Percentiles rank a stretch among this genome's conserved stretches.
These are phyloP conservation scores for Sinocyclocheilus anshuiensis DNA, from an alignment of 2,113 vertebrate genomes.

Conservation along the genomic window DNA sequence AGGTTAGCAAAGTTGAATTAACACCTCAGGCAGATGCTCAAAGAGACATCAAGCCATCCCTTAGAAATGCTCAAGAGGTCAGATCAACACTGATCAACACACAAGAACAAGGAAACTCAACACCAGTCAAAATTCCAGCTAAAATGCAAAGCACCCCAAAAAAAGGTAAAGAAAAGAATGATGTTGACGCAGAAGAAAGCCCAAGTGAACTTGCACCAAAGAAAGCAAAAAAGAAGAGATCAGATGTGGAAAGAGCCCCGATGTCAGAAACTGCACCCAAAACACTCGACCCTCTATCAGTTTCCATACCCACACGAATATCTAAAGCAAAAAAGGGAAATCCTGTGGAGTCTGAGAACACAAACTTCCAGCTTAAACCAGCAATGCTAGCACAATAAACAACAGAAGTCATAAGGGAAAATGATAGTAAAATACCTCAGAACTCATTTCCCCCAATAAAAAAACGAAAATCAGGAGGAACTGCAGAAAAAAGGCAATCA, in stretches of 20 bases:
- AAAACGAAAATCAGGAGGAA: neutral
- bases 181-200: slow-evolving; percentile 43
- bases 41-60: neutral
- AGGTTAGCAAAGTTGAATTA: neutral
- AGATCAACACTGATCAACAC: neutral
- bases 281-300: neutral
- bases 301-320: neutral
- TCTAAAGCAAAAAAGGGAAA: neutral
- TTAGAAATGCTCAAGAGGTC: neutral
- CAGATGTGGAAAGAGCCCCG: neutral
- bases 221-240: slow-evolving; percentile 20
- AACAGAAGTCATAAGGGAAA: neutral
- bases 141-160: slow-evolving; percentile 46
- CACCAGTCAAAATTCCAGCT: slow-evolving; percentile 9
- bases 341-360: neutral
- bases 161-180: slow-evolving; percentile 43
- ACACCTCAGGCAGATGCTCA: neutral
- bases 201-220: slow-evolving; percentile 31
- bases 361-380: neutral
- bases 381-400: neutral
- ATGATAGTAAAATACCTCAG: neutral
- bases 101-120: slow-evolving; percentile 1
- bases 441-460: neutral
- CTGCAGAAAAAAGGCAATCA: neutral
- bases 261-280: neutral